Percentiles rank a stretch among this genome's conserved stretches.
These are phyloP conservation scores for Porites evermanni DNA, from an alignment of 92 coral and sea anemone genomes.

Conservation along the genomic window DNA sequence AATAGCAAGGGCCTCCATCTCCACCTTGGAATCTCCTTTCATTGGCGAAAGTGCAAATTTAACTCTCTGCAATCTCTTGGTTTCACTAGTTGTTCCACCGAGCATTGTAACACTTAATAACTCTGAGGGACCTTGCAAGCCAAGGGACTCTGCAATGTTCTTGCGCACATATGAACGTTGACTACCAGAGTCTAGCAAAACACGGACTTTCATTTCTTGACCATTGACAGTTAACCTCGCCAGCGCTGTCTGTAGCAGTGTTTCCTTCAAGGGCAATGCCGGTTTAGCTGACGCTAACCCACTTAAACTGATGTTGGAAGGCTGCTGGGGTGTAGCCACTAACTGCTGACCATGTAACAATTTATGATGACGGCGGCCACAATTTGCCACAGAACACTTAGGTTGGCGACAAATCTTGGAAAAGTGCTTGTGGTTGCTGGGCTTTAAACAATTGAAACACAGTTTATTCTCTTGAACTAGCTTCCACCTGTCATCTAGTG, in stretches of 20 bases:
- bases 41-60: constrained; percentile 3
- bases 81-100: constrained; percentile 13
- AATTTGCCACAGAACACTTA: constrained; percentile 40
- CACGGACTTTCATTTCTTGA: constrained; percentile 18
- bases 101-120: constrained; percentile 12
- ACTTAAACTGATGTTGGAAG: neutral
- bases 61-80: constrained; percentile 3
- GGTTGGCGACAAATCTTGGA: constrained; percentile 49
- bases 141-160: neutral
- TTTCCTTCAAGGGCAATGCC: constrained; percentile 3
- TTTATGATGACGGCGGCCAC: constrained; percentile 50
- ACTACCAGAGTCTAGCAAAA: constrained; percentile 19
- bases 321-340: neutral
- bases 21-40: neutral
- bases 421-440: constrained; percentile 32
- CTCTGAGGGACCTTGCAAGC: constrained; percentile 8
- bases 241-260: constrained; percentile 23
- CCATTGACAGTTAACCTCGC: constrained; percentile 20
- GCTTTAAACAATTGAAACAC: constrained; percentile 40
- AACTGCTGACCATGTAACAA: constrained; percentile 29
- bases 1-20: constrained; percentile 46
- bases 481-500: constrained; percentile 38
- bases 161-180: constrained; percentile 14
- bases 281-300: constrained; percentile 36
- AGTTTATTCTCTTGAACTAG: constrained; percentile 21